Evolutionary conservation across 2,113 vertebrate genomes (phyloP).

Genomic region (Chloropsis cyanopogon): DNA sequence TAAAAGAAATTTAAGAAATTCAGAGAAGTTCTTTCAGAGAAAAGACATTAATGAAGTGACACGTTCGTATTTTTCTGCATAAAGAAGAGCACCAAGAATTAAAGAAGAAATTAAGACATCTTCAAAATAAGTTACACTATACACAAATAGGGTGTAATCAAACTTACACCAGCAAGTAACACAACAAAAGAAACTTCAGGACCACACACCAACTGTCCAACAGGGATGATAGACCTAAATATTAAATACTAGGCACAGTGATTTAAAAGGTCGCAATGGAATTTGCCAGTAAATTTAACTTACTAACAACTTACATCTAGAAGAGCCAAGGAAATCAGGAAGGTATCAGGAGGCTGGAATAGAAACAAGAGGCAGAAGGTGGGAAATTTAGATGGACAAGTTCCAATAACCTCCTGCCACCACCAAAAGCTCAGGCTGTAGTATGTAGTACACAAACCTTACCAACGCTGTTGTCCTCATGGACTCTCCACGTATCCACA

Average conservation of each 20-base stretch:
- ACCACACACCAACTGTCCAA: rapidly evolving
- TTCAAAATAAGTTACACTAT: neutral
- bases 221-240: neutral
- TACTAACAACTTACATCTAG: neutral
- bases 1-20: neutral
- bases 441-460: neutral
- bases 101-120: neutral
- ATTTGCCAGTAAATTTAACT: neutral
- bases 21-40: neutral
- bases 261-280: neutral
- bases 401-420: neutral
- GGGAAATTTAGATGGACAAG: neutral
- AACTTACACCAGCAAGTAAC: neutral
- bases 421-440: neutral
- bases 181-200: neutral
- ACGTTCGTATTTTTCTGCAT: neutral
- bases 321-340: neutral
- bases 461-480: neutral
- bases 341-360: neutral
- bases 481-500: neutral
- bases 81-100: neutral
- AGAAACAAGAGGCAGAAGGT: neutral
- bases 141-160: neutral
- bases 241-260: neutral
- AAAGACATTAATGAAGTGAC: neutral